A percentile compares a stretch with the other conserved stretches of the same genome.
Evolutionary conservation across 2,113 vertebrate species (phyloP).

Genomic region (Corythornis cristatus): DNA sequence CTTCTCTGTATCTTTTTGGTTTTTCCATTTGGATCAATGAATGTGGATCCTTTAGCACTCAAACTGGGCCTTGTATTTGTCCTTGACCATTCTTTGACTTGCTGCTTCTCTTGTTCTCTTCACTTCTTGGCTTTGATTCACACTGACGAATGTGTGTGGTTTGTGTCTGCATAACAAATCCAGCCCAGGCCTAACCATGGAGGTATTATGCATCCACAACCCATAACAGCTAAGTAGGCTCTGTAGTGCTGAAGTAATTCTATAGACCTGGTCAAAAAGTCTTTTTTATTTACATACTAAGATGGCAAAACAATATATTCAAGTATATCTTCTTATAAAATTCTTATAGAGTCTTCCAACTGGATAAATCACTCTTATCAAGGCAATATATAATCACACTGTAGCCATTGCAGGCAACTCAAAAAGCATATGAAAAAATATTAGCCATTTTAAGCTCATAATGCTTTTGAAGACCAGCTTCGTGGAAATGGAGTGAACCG

Average conservation of each 20-base stretch:
- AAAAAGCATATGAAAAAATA: not conserved
- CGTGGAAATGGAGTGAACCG: not conserved
- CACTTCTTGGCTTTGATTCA: not conserved
- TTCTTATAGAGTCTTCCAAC: not conserved
- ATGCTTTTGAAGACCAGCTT: not conserved
- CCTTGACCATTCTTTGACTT: not conserved
- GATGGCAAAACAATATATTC: not conserved
- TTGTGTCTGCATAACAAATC: not conserved
- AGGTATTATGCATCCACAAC: not conserved
- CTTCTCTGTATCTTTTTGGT: not conserved
- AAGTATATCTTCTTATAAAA: not conserved
- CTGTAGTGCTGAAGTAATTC: fast-evolving
- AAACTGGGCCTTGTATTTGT: not conserved
- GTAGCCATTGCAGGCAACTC: not conserved
- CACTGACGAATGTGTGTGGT: not conserved
- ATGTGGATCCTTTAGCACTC: not conserved
- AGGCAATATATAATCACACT: not conserved
- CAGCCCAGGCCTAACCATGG: not conserved
- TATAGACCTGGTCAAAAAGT: not conserved
- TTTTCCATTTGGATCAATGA: not conserved
- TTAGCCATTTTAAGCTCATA: not conserved
- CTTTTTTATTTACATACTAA: not conserved
- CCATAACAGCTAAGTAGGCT: fast-evolving
- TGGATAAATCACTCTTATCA: not conserved
- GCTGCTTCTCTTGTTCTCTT: not conserved